Conservation (phyloP, 2,113 vertebrate genomes). For the Uria aalge region DNA sequence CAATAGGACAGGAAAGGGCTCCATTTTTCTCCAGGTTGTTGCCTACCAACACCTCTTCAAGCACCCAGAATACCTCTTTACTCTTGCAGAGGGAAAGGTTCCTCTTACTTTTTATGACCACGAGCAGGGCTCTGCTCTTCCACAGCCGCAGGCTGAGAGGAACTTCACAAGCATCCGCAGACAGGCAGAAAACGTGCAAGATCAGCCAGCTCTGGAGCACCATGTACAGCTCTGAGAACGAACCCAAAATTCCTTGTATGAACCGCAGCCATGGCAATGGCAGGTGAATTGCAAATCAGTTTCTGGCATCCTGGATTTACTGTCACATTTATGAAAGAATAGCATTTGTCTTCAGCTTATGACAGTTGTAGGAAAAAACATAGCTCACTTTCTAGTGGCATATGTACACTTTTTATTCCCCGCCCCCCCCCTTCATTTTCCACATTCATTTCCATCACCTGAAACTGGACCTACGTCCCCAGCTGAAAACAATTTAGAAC, state of each 20-base stretch:
- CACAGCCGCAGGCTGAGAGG: not conserved
- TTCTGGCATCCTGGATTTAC: not conserved
- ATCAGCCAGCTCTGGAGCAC: not conserved
- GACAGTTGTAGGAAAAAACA: not conserved
- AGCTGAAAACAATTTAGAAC: not conserved
- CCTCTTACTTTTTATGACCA: not conserved
- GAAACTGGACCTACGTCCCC: not conserved
- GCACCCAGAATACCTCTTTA: not conserved
- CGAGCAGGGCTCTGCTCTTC: not conserved
- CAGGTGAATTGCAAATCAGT: not conserved
- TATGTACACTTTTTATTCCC: not conserved
- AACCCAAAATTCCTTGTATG: not conserved
- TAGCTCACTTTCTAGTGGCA: not conserved
- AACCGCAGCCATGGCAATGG: not conserved
- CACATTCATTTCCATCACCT: not conserved
- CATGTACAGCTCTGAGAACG: not conserved
- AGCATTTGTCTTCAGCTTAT: not conserved
- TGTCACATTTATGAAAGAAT: not conserved
- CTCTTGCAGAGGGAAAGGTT: not conserved
- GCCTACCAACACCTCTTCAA: not conserved
- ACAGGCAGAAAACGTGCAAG: not conserved
- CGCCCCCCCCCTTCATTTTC: not conserved
- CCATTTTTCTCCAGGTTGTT: not conserved
- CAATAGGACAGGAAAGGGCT: not conserved
- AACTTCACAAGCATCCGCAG: not conserved